Evolutionary conservation across 2,113 vertebrate genomes (phyloP), one percentile per base, ranked within the genome.

Genomic region (Oryzias javanicus): DNA sequence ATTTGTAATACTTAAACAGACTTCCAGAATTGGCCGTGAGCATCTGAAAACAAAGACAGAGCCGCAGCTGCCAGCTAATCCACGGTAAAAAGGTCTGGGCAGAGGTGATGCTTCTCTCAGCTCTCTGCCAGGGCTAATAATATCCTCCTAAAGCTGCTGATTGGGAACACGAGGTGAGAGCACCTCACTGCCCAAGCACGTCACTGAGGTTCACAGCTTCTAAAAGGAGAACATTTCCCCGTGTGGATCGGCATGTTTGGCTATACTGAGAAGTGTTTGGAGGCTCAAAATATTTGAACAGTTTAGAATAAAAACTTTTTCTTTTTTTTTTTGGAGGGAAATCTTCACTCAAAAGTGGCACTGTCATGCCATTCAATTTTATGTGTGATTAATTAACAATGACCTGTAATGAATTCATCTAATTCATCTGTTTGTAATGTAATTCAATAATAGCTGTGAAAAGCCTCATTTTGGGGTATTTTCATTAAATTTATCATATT

Each of bases 151-250:
- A 76, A 58, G 17, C 73, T 64, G 72, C 65, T 70, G 72, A 79
- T 74, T 69, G 64, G 74, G 50, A 79, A 83, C 83, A 77, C 67
- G 68, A 83, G 81, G 83, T 86, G 83, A 81, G 81, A 81, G 67
- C 48, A 60, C 64, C 68, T 72, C 25, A 46, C 67, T 61, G 72
- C 44, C 70, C 67, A 72, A 55, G 48, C 70, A 77, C 83, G 78
- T 83, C 83, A 81, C n/a, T 1, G 1, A 25, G 20, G 56, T 78
- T 76, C 46, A 55, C 70, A 81, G 68, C 71, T 75, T 64, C 73
- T 72, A 79, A 71, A 77, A 77, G 54, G 45, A 35, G 74, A 61
- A 70, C 49, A 67, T 25, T 59, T 65, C 60, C 55, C 55, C 29
- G 49, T 50, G 74, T 65, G 55, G 67, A 71, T 35, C 10, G 35